Base-by-base conservation (phyloP, 1,140 invertebrate genomes). In the Dinoponera quadriceps region DNA sequence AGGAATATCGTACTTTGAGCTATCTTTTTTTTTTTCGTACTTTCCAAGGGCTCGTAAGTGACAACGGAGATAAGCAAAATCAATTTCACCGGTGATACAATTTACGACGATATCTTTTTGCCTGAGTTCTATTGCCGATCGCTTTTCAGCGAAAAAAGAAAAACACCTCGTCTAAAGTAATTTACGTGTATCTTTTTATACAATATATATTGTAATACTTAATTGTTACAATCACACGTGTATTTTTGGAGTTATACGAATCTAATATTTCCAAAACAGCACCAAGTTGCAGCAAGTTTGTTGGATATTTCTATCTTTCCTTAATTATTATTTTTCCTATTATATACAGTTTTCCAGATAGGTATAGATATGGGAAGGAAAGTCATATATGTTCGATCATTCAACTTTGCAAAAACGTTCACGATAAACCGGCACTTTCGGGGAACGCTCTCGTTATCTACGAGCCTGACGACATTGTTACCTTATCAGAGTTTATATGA, bases 1-100 rank as follows among this genome's bases (percentile, higher is more conserved):
- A 44, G 38, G 38, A 44, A 44, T 1, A 44, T 5, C 11, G 9
- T 44, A 44, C 38, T 44, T 44, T 9, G 7, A 44, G 38, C 7
- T 5, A 0, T 44, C 74, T 78, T 84, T 84, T n/a, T 49, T 54
- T 68, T 78, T 49, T 69, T 80, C n/a, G 29, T 69, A 78, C 22
- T 29, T 54, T 29, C 48, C 9, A 0, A n/a, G 18, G 49, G 55
- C 3, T 22, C 38, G 63, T 62, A 60, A 60, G 44, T 62, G 16
- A 38, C 72, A 16, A 62, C 55, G 82, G 65, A 83, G 74, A 78
- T 33, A 33, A 57, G 55, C 25, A n/a, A 18, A 57, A 57, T 57
- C 13, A 11, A 57, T 25, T 25, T 57, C 16, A 3, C 5, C 16
- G 16, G 55, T 57, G 13, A 57, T 57, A 16, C 9, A 57, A 57